Percentiles rank a stretch among this genome's conserved stretches.
Evolutionary conservation across 2,888 invertebrate genomes (phyloP).

Genomic region (Xanthorhoe designata): DNA sequence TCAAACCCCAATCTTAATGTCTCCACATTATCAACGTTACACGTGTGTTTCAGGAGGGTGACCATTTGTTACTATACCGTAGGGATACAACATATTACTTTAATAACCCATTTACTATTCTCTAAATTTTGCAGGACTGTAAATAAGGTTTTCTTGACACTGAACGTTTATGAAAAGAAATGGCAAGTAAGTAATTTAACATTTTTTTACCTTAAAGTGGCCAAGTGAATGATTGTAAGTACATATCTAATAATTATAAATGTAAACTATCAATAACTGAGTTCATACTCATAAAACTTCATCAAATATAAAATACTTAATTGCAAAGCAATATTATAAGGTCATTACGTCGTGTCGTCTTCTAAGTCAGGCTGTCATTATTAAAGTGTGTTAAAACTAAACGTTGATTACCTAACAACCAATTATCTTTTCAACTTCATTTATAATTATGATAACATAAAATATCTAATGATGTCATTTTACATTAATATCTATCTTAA

Average conservation of each 20-base stretch:
- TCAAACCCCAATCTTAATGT: conserved; percentile 75
- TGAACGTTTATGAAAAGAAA: too few species aligned
- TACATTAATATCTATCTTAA: conserved; percentile 4
- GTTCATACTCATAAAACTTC: too few species aligned
- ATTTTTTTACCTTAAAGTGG: too few species aligned
- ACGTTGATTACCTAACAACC: conserved; percentile 11
- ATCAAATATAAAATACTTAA: too few species aligned
- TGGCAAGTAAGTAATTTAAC: too few species aligned
- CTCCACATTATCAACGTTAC: conserved; percentile 74
- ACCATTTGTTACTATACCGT: conserved; percentile 1
- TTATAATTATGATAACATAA: conserved; percentile 8
- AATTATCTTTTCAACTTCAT: conserved; percentile 17
- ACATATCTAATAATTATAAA: too few species aligned
- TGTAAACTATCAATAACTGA: too few species aligned
- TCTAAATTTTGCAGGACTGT: too few species aligned
- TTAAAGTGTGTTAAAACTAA: conserved; percentile 4
- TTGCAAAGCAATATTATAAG: background rate
- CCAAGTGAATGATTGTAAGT: too few species aligned
- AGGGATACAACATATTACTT: too few species aligned
- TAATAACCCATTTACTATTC: too few species aligned
- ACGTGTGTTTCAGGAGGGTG: conserved; percentile 59
- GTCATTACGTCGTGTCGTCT: background rate
- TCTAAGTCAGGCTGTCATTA: background rate
- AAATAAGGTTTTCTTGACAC: too few species aligned
- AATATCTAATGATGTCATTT: conserved; percentile 25